Percentiles rank a stretch among this genome's conserved stretches.
Evolutionary conservation across 2,888 invertebrate species (phyloP).

Genomic region (Coleophora deauratella): DNA sequence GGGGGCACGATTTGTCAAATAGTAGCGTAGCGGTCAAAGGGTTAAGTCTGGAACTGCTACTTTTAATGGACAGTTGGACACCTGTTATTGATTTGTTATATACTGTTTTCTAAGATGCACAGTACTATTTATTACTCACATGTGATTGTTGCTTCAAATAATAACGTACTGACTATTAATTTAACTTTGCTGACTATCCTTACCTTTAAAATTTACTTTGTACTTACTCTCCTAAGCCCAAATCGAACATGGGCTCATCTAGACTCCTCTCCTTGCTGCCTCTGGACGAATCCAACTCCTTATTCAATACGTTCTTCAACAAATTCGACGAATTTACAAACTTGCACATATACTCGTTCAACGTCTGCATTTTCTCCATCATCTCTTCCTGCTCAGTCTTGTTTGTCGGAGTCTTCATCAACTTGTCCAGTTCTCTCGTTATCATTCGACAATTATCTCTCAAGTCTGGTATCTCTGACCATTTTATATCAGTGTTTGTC

Average conservation of each 20-base stretch:
- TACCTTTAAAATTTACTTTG: not conserved
- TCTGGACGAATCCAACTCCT: conserved; percentile 39
- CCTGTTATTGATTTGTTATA: too few species aligned
- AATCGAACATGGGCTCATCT: conserved; percentile 37
- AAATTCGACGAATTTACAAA: conserved; percentile 55
- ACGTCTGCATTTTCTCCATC: conserved; percentile 45
- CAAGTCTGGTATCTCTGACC: conserved; percentile 36
- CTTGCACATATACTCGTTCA: conserved; percentile 59
- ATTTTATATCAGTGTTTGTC: conserved; percentile 45
- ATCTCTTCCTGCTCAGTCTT: conserved; percentile 33
- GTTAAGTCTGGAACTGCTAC: too few species aligned
- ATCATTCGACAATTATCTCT: conserved; percentile 35
- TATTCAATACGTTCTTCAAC: conserved; percentile 46
- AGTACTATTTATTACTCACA: too few species aligned
- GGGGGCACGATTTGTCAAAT: too few species aligned
- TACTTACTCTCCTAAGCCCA: conserved; percentile 54
- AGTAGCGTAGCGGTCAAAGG: too few species aligned
- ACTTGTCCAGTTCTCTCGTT: conserved; percentile 37
- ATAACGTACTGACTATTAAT: too few species aligned
- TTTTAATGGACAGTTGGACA: too few species aligned
- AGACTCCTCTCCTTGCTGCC: conserved; percentile 23
- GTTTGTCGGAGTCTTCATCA: conserved; percentile 30
- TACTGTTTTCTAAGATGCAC: too few species aligned
- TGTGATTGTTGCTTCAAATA: too few species aligned
- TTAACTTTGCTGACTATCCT: too few species aligned